A percentile compares a stretch with the other conserved stretches of the same genome.
phyloP scores from a whole-genome alignment of 1,140 invertebrate species.

The Agrypnia vestita region DNA sequence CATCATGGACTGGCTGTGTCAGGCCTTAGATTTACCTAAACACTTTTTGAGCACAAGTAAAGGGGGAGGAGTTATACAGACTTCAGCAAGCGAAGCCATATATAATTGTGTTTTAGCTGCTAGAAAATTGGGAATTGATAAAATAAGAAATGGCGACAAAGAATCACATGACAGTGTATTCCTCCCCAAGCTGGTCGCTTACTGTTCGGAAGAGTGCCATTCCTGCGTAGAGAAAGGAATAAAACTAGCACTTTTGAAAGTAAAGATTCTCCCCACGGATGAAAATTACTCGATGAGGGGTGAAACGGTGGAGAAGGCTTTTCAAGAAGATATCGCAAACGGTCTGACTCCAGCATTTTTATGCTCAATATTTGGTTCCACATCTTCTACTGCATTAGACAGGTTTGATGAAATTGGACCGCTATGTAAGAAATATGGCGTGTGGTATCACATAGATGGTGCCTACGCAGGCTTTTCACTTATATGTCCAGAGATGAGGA shows the following conservation, averaged over 20 bases:
- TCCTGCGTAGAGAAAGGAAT: constrained; percentile 96
- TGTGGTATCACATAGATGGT: constrained; percentile 84
- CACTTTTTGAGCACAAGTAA: constrained; percentile 74
- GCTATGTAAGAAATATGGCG: constrained; percentile 79
- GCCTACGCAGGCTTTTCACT: constrained; percentile 90
- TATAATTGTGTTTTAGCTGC: constrained; percentile 88
- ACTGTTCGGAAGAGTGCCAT: constrained; percentile 87
- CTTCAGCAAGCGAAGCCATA: constrained; percentile 91
- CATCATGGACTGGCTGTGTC: constrained; percentile 79
- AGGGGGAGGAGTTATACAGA: constrained; percentile 86
- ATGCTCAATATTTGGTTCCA: constrained; percentile 85
- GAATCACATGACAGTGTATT: constrained; percentile 78
- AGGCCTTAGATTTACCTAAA: constrained; percentile 74
- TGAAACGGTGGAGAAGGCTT: constrained; percentile 78
- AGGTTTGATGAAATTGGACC: constrained; percentile 87
- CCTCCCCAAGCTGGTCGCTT: constrained; percentile 89
- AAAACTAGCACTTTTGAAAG: constrained; percentile 91
- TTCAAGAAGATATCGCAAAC: constrained; percentile 84
- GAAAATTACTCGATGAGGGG: constrained; percentile 86
- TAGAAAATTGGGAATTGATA: constrained; percentile 81
- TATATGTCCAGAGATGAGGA: constrained; percentile 88
- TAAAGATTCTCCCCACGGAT: constrained; percentile 91
- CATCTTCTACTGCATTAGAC: constrained; percentile 88
- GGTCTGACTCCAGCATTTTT: constrained; percentile 93
- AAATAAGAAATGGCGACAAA: constrained; percentile 72